Base-by-base conservation (phyloP, 2,888 invertebrate genomes). In the Bedellia somnulentella region DNA sequence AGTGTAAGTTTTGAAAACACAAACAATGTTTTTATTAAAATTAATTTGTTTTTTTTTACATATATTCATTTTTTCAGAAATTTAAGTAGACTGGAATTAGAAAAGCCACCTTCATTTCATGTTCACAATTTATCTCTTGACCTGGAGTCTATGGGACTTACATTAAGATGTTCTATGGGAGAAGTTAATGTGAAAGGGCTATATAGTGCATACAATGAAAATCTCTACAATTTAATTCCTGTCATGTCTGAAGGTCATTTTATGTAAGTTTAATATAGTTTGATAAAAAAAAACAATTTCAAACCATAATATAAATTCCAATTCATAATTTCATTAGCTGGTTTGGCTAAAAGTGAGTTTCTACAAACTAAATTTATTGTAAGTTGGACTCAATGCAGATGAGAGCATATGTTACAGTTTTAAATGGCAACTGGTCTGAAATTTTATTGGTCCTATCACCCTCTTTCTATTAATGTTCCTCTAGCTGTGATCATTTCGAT, bases 161-260 rank as follows among this genome's bases (percentile, higher is more conserved):
- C 49, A 5, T 40, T 75, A 18, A 42, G 53, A 9, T 73, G 75
- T 40, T 70, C 73, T 1, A 52, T 75, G 0, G 75, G 75, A n/a
- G 75, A 73, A 41, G 68, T 75, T 23, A 60, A 52, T 44, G 50
- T 73, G 0, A 63, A 61, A 37, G 75, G 73, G 5, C 45, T 71
- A 15, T 75, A 73, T 40, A 66, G 68, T 46, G 73, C 75, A 24
- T 71, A 64, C 39, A 75, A 73, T 47, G 75, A 75, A 32, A 73
- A 73, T 45, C 53, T 75, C 2, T 73, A 67, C 37, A 73, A 73
- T 40, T 51, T 75, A 22, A 63, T 73, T 38, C 75, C 75, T 2
- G 70, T 73, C 0, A 53, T 73, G 49, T 61, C 71, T 6, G 75
- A 75, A 39, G 75, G 75, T 8, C 75, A 75, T 60, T 53, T 73